A percentile compares a stretch with the other conserved stretches of the same genome.
Evolutionary conservation across 2,797 vertebrate genomes (phyloP).

Genomic region (Xiphorhynchus erythropygius): DNA sequence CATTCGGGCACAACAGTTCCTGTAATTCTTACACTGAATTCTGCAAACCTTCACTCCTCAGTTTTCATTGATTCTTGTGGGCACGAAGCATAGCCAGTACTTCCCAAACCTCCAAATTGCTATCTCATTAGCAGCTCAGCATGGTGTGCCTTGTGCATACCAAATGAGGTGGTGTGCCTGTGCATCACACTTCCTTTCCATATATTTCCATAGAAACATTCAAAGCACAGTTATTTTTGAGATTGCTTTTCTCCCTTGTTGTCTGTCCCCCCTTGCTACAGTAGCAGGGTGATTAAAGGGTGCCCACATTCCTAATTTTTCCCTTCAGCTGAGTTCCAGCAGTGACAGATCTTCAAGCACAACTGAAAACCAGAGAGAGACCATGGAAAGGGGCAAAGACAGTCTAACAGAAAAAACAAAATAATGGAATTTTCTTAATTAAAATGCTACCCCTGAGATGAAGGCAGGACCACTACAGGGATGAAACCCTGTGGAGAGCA

Average conservation of each 20-base stretch:
- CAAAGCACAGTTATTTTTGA: background rate
- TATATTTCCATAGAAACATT: background rate
- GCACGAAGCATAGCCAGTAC: background rate
- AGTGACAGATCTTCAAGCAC: background rate
- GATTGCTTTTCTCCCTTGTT: background rate
- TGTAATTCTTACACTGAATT: background rate
- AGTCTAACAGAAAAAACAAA: background rate
- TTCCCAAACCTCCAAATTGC: constrained; percentile 6
- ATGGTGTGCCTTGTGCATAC: background rate
- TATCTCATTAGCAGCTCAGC: constrained; percentile 51
- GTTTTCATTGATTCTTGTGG: background rate
- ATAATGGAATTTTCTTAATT: background rate
- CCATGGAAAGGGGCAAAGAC: background rate
- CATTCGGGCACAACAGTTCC: background rate
- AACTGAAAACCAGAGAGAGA: background rate
- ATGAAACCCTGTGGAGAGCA: background rate
- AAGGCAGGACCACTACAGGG: accelerated
- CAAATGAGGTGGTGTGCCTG: background rate
- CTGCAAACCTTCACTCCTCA: background rate
- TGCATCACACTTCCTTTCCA: background rate
- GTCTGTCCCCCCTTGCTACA: background rate
- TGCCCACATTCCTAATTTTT: background rate
- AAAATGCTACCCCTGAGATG: background rate
- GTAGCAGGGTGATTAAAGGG: background rate
- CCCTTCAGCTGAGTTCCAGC: background rate